These are phyloP conservation scores for Cryptomyrus ogoouensis DNA, from an alignment of 2,113 vertebrate species.

Conservation along the genomic window DNA sequence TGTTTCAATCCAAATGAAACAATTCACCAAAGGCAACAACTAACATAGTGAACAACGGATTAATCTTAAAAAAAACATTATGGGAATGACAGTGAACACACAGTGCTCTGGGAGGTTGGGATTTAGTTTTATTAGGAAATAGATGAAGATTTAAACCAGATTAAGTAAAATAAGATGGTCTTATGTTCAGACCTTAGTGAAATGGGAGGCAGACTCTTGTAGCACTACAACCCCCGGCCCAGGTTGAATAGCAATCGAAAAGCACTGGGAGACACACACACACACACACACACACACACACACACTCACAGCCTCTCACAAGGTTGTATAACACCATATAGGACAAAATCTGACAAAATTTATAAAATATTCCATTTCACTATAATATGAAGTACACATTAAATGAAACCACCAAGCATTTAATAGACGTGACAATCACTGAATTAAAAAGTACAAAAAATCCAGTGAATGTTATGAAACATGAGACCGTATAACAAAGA, in stretches of 20 bases:
- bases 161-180: not conserved
- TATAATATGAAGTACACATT: not conserved
- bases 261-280: not conserved
- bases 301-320: not conserved
- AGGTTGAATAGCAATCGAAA: not conserved
- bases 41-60: not conserved
- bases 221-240: not conserved
- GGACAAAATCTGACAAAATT: not conserved
- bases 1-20: not conserved
- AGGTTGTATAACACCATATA: not conserved
- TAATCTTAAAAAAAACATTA: not conserved
- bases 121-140: not conserved
- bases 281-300: not conserved
- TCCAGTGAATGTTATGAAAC: not conserved
- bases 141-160: not conserved
- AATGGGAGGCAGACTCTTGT: not conserved
- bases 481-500: not conserved
- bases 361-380: not conserved
- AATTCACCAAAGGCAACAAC: not conserved
- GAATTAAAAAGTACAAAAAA: not conserved
- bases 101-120: not conserved
- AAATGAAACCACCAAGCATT: conserved; percentile 3
- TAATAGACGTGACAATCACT: not conserved
- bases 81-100: not conserved
- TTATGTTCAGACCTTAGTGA: not conserved